Evolutionary conservation across 2,113 vertebrate species (phyloP).

Genomic region (Coregonus clupeaformis): DNA sequence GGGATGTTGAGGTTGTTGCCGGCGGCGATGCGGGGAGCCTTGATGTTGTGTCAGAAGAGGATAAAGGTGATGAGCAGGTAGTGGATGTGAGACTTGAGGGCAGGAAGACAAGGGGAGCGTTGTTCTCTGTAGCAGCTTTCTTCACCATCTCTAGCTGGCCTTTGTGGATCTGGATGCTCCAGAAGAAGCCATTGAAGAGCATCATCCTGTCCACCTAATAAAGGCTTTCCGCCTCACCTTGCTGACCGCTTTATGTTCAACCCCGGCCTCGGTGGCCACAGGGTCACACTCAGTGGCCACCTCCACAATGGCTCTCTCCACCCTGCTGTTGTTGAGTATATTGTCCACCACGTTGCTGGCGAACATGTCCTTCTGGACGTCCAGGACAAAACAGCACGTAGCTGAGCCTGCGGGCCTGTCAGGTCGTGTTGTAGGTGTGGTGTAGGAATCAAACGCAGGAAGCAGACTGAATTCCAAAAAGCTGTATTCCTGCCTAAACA

Average conservation of each 20-base stretch:
- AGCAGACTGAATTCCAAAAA: no score
- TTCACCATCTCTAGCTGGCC: conserved; percentile 98
- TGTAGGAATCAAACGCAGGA: no score
- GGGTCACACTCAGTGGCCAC: conserved; percentile 78
- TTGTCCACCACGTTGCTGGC: conserved; percentile 90
- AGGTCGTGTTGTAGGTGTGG: no score
- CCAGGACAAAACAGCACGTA: conserved; percentile 93
- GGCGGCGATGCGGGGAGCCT: no score
- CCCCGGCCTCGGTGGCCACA: conserved; percentile 63
- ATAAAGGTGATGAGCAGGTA: no score
- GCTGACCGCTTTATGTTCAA: conserved; percentile 77
- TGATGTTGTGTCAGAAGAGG: no score
- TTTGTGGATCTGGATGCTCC: conserved; percentile 98
- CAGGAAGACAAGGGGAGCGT: no score
- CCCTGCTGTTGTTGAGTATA: conserved; percentile 87
- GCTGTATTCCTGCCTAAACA: no score
- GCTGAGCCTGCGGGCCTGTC: conserved; percentile 92
- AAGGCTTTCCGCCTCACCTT: conserved; percentile 87
- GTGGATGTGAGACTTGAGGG: no score
- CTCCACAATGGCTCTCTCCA: conserved; percentile 83
- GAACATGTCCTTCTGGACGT: conserved; percentile 93
- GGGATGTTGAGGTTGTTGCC: no score
- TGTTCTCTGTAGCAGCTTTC: conserved; percentile 93
- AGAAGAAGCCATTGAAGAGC: conserved; percentile 98
- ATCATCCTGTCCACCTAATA: conserved; percentile 95